Conservation (phyloP, 2,113 vertebrate genomes). For the Tragelaphus imberbis region DNA sequence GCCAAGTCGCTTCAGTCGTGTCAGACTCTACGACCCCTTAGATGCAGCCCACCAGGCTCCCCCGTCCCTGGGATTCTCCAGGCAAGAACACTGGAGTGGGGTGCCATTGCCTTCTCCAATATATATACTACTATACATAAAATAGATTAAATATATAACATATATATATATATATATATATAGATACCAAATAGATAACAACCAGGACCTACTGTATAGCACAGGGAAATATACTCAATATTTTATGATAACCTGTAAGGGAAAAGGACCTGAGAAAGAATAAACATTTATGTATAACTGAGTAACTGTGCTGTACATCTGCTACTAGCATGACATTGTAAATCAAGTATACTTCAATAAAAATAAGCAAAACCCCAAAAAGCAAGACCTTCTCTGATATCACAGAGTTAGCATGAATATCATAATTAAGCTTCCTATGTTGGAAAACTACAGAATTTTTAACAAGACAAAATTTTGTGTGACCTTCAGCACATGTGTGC, state of each 20-base stretch:
- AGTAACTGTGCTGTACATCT: neutral
- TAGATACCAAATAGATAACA: neutral
- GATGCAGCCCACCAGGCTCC: too few species aligned
- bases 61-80: too few species aligned
- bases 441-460: conserved; percentile 13
- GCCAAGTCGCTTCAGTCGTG: too few species aligned
- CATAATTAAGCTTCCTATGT: neutral
- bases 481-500: neutral
- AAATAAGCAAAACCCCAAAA: neutral
- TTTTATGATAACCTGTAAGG: neutral
- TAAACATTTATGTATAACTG: too few species aligned
- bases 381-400: neutral
- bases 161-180: neutral
- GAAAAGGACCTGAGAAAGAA: neutral
- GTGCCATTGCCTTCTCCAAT: too few species aligned
- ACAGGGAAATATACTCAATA: neutral
- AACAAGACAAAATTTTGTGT: neutral
- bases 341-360: neutral
- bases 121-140: neutral
- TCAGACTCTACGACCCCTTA: too few species aligned
- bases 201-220: neutral
- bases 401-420: neutral
- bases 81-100: too few species aligned
- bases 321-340: neutral
- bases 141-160: neutral